These are phyloP conservation scores for Stratiolaelaps scimitus DNA, from an alignment of 1,140 invertebrate species.

Conservation along the genomic window DNA sequence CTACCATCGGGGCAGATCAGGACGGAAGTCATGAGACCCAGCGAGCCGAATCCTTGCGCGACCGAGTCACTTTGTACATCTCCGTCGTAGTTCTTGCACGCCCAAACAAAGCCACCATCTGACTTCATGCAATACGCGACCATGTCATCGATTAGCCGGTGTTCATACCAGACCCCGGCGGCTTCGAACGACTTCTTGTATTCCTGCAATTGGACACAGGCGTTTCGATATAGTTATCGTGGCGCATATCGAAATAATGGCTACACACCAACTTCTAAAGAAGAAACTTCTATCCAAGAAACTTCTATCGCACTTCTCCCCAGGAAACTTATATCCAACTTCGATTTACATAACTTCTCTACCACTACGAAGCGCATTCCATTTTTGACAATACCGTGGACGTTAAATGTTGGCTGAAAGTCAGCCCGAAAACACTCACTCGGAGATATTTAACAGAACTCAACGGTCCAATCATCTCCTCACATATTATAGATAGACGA, in stretches of 20 bases:
- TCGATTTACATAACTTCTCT: no score
- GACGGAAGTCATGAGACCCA: conserved; percentile 92
- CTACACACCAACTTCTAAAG: no score
- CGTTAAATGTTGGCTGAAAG: no score
- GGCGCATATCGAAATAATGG: background rate
- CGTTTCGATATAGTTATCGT: background rate
- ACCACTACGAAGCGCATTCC: no score
- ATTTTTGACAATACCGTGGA: no score
- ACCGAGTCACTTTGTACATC: conserved; percentile 97
- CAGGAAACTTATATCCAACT: no score
- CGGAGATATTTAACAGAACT: no score
- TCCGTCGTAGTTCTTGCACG: conserved; percentile 97
- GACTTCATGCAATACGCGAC: conserved; percentile 96
- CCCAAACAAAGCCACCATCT: conserved; percentile 97
- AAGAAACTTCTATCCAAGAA: no score
- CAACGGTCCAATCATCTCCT: no score
- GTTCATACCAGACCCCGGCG: conserved; percentile 85
- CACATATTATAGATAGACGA: no score
- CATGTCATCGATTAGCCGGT: conserved; percentile 97
- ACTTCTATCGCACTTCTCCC: no score
- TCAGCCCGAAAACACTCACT: no score
- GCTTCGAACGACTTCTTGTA: conserved; percentile 77
- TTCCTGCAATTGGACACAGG: conserved; percentile 42
- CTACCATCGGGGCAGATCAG: conserved; percentile 85
- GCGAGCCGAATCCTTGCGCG: conserved; percentile 75